A percentile compares a stretch with the other conserved stretches of the same genome.
These are phyloP conservation scores for Eurystomus gularis DNA, from an alignment of 2,113 vertebrate species.

Conservation along the genomic window DNA sequence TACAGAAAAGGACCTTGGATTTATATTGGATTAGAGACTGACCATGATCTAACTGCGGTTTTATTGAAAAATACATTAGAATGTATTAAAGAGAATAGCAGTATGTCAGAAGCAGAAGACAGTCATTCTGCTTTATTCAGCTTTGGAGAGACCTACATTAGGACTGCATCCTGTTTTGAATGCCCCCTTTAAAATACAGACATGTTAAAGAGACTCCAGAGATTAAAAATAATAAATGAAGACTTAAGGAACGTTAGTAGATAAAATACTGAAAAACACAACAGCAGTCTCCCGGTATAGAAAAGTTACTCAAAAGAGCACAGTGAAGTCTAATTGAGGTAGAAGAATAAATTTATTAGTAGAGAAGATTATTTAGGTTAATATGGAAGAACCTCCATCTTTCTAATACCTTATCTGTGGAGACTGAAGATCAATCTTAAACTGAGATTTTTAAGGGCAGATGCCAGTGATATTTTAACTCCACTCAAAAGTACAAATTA, in stretches of 20 bases:
- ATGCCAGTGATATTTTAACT: neutral
- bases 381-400: accelerated
- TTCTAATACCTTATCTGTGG: neutral
- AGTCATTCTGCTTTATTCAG: neutral
- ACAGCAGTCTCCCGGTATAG: neutral
- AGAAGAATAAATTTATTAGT: neutral
- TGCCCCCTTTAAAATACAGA: neutral
- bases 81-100: neutral
- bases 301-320: neutral
- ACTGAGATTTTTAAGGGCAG: neutral
- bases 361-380: neutral
- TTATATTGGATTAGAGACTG: neutral
- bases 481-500: neutral
- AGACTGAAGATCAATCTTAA: neutral
- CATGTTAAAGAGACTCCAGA: neutral
- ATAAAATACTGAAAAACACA: neutral
- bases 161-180: neutral
- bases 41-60: neutral
- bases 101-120: neutral
- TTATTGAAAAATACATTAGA: neutral
- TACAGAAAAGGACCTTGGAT: neutral
- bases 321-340: neutral
- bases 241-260: neutral
- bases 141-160: neutral
- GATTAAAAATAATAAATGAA: neutral